phyloP scores from a whole-genome alignment of 2,113 vertebrate species.

The Alethe castanea region DNA sequence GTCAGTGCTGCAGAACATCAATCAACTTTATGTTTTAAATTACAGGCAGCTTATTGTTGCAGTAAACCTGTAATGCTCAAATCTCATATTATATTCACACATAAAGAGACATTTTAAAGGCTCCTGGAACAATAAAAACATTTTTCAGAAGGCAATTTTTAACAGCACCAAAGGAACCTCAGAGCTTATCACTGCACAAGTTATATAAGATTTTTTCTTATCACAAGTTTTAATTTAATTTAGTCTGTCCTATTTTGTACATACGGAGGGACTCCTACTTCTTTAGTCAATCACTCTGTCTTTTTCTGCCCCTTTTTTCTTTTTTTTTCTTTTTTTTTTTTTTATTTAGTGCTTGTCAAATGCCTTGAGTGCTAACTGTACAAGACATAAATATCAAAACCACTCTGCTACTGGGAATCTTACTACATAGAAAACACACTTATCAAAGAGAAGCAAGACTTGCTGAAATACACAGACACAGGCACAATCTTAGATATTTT shows the following conservation, averaged over 20 bases:
- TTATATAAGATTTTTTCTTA: conserved; percentile 48
- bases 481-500: background rate
- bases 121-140: background rate
- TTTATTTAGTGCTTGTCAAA: conserved; percentile 27
- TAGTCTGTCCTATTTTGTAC: conserved; percentile 36
- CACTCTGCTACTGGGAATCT: background rate
- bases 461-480: background rate
- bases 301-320: conserved; percentile 39
- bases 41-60: background rate
- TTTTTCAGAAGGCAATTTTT: conserved; percentile 14
- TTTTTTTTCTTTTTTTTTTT: background rate
- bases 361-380: conserved; percentile 2
- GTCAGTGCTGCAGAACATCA: background rate
- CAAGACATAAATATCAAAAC: conserved; percentile 46
- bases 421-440: background rate
- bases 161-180: background rate
- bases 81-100: background rate
- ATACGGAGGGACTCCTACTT: conserved; percentile 20
- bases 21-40: conserved; percentile 11
- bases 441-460: conserved; percentile 13
- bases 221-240: conserved; percentile 55
- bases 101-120: conserved; percentile 11
- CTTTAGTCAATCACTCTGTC: conserved; percentile 58
- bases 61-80: background rate
- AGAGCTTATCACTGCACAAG: background rate